Percentiles rank a stretch among this genome's conserved stretches.
Evolutionary conservation across 2,797 vertebrate genomes (phyloP).

Genomic region (Cyprinella venusta): DNA sequence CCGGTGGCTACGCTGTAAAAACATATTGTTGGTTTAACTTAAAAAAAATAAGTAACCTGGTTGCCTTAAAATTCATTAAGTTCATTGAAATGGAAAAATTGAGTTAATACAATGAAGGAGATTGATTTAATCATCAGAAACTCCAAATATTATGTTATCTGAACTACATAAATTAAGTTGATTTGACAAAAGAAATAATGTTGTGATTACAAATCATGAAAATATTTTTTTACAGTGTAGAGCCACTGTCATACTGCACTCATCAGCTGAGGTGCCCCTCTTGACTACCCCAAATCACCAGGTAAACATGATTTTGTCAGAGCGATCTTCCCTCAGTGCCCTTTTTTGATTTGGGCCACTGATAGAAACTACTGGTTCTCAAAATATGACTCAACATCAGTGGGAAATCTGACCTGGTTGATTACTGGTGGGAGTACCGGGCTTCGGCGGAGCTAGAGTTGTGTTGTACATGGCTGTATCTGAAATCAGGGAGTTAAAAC

Average conservation of each 20-base stretch:
- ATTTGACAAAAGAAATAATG: too few relatives aligned
- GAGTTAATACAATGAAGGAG: too few relatives aligned
- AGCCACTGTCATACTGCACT: too few relatives aligned
- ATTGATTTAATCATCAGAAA: too few relatives aligned
- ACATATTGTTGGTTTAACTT: too few relatives aligned
- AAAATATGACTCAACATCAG: slow-evolving; percentile 8
- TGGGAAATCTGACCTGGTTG: slow-evolving; percentile 68
- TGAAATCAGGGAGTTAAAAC: slow-evolving; percentile 65
- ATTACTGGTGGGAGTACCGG: slow-evolving; percentile 76
- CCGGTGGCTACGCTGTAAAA: background rate
- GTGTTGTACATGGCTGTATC: slow-evolving; percentile 98
- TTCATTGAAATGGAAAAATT: too few relatives aligned
- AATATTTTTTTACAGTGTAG: background rate
- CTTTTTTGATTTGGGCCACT: background rate
- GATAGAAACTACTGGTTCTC: background rate
- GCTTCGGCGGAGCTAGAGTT: slow-evolving; percentile 78
- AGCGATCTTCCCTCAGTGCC: background rate
- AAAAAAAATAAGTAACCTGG: too few relatives aligned
- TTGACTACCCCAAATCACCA: background rate
- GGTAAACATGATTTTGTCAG: background rate
- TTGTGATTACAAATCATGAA: too few relatives aligned
- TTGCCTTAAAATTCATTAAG: too few relatives aligned
- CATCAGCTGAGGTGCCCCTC: too few relatives aligned
- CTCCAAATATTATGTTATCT: too few relatives aligned
- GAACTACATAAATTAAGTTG: too few relatives aligned